These are phyloP conservation scores for Xiphophorus couchianus DNA, from an alignment of 2,113 vertebrate species.

Conservation along the genomic window DNA sequence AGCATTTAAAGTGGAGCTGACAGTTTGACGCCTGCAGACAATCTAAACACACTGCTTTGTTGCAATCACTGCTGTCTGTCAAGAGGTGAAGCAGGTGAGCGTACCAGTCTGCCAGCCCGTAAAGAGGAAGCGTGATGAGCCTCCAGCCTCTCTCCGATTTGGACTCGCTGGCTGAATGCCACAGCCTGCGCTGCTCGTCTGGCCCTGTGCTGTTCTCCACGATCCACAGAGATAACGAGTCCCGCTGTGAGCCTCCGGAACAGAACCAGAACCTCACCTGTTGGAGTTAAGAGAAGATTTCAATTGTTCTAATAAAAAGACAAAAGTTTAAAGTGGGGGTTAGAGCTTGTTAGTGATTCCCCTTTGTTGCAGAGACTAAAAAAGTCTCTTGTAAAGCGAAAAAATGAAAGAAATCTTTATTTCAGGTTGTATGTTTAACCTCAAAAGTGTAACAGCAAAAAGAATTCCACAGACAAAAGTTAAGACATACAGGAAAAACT, in stretches of 20 bases:
- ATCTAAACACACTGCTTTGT: constrained; percentile 15
- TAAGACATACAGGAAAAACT: too few relatives aligned
- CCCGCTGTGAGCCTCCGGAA: constrained; percentile 80
- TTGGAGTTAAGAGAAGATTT: constrained; percentile 4
- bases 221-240: constrained; percentile 87
- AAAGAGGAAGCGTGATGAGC: constrained; percentile 82
- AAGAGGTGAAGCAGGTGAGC: constrained; percentile 33
- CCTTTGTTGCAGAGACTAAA: neutral
- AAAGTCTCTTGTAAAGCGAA: neutral
- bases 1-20: constrained; percentile 18
- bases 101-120: constrained; percentile 90
- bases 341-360: too few relatives aligned
- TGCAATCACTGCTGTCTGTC: constrained; percentile 2
- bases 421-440: neutral
- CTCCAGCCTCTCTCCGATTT: constrained; percentile 86
- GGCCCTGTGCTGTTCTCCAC: constrained; percentile 90
- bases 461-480: too few relatives aligned
- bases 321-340: too few relatives aligned
- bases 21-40: constrained; percentile 13
- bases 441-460: neutral
- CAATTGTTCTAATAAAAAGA: too few relatives aligned
- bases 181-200: constrained; percentile 82
- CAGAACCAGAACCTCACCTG: constrained; percentile 92
- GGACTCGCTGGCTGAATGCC: constrained; percentile 80
- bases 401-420: neutral